Base-by-base conservation (phyloP, 2,797 vertebrate species). In the Hyperoplus immaculatus region DNA sequence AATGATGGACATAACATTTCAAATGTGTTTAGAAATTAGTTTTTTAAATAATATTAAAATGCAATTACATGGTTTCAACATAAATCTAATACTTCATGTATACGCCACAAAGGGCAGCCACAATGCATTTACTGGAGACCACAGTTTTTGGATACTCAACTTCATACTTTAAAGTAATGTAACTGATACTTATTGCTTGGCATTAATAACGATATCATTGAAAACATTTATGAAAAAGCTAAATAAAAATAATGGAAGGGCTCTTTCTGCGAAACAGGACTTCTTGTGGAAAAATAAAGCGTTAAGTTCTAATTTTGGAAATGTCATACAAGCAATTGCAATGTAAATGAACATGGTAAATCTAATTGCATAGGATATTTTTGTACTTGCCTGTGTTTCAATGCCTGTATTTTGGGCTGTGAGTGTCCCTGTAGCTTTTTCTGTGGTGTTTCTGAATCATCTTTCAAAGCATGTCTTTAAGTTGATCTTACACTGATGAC, bases 351-450 rank as follows among this genome's bases (percentile, higher is more conserved):
- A 51, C 54, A 43, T 13, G 81, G 61, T 77, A 43, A 74, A 78
- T 80, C 55, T 59, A 75, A 70, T 56, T 54, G 39, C 71, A 87
- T 45, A 78, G 14, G 62, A 59, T 82, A 87, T 83, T 87, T 88
- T 86, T 87, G 59, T 82, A 83, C 76, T 54, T 80, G 51, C 49
- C 72, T 75, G 70, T 75, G 68, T 83, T 86, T 84, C 67, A 80
- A 14, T 47, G 8, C 4, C 29, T 29, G 10, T 71, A 38, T 79
- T 73, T 80, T 71, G 16, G 36, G 45, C 59, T 79, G 36, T 76
- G 57, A 75, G 50, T 78, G 45, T 81, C 63, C 43, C 36, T 36
- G n/a, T 70, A 73, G 42, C 51, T 74, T 85, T 81, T 85, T 85
- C 39, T 47, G 62, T 56, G 6, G 1, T 21, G 63, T 72, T 72